phyloP scores from a whole-genome alignment of 2,888 invertebrate species.

The Drosophila birchii region DNA sequence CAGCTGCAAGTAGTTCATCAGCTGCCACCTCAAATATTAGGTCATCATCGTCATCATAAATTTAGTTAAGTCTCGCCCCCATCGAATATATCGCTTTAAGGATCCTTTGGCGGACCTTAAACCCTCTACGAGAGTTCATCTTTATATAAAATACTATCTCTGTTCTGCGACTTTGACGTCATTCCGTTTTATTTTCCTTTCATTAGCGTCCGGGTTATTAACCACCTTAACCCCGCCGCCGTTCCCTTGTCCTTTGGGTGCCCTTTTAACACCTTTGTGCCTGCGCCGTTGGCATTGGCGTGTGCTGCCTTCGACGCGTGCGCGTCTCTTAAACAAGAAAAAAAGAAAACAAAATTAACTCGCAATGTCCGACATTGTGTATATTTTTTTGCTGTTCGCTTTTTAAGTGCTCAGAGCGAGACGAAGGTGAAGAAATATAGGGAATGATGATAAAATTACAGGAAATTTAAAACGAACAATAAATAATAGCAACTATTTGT shows the following conservation, averaged over 20 bases:
- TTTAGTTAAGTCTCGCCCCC: conserved; percentile 41
- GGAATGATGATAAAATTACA: conserved; percentile 8
- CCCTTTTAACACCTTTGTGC: conserved; percentile 73
- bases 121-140: conserved; percentile 40
- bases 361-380: conserved; percentile 33
- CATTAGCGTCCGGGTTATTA: conserved; percentile 77
- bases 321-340: conserved; percentile 57
- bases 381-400: conserved; percentile 8
- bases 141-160: conserved; percentile 8
- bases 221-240: conserved; percentile 63
- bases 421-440: background rate
- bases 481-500: conserved; percentile 5
- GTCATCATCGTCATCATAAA: conserved; percentile 50
- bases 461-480: background rate
- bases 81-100: conserved; percentile 9
- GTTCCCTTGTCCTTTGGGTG: conserved; percentile 37
- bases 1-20: conserved; percentile 75
- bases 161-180: conserved; percentile 31
- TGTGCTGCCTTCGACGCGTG: conserved; percentile 67
- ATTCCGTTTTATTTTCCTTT: conserved; percentile 63
- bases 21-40: conserved; percentile 24
- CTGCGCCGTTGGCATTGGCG: conserved; percentile 44
- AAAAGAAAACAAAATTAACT: conserved; percentile 44
- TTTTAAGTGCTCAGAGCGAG: conserved; percentile 20
- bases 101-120: conserved; percentile 36